Evolutionary conservation across 64 coral and sea anemone genomes (phyloP), one percentile per base, ranked within the genome.

Genomic region (Exaiptasia diaphana): DNA sequence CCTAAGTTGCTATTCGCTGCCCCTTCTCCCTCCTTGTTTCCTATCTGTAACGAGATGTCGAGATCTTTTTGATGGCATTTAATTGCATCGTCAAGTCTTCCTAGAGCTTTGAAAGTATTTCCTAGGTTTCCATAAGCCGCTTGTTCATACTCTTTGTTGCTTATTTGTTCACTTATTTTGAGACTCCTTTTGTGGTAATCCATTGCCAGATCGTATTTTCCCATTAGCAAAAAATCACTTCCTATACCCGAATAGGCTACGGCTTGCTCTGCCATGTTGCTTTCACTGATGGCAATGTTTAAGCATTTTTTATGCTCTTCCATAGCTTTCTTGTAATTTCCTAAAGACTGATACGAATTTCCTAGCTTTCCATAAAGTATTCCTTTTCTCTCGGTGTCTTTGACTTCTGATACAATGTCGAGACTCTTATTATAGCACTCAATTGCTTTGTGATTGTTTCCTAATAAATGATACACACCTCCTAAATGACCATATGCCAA

Each of bases 111-210:
- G 38, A 56, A 78, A 1, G 53, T 36, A 0, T 49, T 24, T 18
- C 52, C 75, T 36, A 78, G 21, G 39, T 78, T 58, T 14, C 41
- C 40, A 53, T 58, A 23, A 0, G 75, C 53, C 14, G 50, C 61
- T 62, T 54, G 52, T 30, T 79, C 76, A 59, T 54, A 50, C 38
- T 79, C 7, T n/a, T 79, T 79, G 76, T 79, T 54, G 28, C 37
- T 54, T 59, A 63, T 79, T 31, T 52, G n/a, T 79, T 41, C 14
- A 39, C 34, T 24, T 50, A 79, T 79, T 39, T 79, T 56, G 26
- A 79, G 76, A 79, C 54, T 57, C 76, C 67, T 50, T 14, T 67
- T 2, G 21, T 64, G 48, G 36, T 64, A 67, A 20, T 52, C 20
- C 18, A 81, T 36, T 20, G 78, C 44, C 35, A 0, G 37, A 43